Percentiles rank a stretch among this genome's conserved stretches.
Conservation (phyloP, 2,888 invertebrate genomes). For the Diarsia dahlii region DNA sequence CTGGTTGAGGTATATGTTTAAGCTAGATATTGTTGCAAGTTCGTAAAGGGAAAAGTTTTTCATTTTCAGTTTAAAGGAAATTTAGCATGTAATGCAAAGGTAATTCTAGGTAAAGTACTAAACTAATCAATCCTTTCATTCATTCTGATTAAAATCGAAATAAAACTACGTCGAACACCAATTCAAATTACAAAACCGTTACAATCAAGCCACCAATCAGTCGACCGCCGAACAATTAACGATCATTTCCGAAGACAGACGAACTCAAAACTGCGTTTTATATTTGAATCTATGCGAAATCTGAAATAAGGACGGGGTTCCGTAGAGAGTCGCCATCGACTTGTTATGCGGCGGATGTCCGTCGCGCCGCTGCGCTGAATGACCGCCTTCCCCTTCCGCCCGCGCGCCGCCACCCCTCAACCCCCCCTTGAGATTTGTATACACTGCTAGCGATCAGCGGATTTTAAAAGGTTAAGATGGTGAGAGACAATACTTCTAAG, state of each 20-base stretch:
- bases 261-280: conserved; percentile 67
- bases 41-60: background rate
- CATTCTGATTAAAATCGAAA: background rate
- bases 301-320: conserved; percentile 85
- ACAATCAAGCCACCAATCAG: conserved; percentile 19
- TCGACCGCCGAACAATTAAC: conserved; percentile 44
- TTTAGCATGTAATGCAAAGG: background rate
- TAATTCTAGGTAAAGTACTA: background rate
- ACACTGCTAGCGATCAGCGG: conserved; percentile 69
- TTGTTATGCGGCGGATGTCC: conserved; percentile 91
- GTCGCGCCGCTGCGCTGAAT: conserved; percentile 91
- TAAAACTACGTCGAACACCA: background rate
- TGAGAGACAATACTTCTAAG: background rate
- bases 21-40: conserved; percentile 5
- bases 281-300: conserved; percentile 84
- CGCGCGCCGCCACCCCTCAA: conserved; percentile 69
- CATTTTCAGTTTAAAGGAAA: background rate
- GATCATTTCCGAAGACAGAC: conserved; percentile 40
- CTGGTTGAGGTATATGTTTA: conserved; percentile 22
- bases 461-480: conserved; percentile 13
- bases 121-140: background rate
- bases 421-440: conserved; percentile 66
- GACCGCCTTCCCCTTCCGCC: conserved; percentile 90
- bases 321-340: conserved; percentile 87
- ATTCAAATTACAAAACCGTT: conserved; percentile 33